Base-by-base conservation (phyloP, 64 coral and sea anemone species). In the Stichodactyla helianthus region DNA sequence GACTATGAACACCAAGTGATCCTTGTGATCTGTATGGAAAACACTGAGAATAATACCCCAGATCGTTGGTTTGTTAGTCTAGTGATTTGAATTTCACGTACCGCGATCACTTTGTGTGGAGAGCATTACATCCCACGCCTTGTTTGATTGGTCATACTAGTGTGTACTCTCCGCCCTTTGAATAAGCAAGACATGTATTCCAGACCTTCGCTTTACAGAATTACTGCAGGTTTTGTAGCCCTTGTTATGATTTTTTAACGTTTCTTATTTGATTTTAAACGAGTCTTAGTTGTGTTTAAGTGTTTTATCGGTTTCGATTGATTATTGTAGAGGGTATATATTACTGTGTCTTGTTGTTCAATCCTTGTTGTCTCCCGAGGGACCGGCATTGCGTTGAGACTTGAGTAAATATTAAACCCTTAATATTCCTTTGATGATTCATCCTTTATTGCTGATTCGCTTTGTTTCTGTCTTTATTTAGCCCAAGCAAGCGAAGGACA, bases 121-220 rank as follows among this genome's bases (percentile, higher is more conserved):
- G 23, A 74, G 27, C 22, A 74, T 31, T 19, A 31, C 68, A 74
- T 74, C 68, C 68, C 23, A 74, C 68, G 68, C 23, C 22, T 74
- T 74, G 23, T 74, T 74, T 74, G 22, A 74, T 74, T 74, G 68
- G 68, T 26, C 27, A 11, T 23, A 74, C 23, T 31, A 19, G 6
- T 74, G 20, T 10, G 23, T 74, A 74, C 11, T 58, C 27, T 74
- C 68, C 68, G 68, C 68, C 68, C 68, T 7, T 74, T 23, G 22
- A 31, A 74, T n/a, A 65, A 65, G 62, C 62, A 65, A 22, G 20
- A 74, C 68, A 74, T 74, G 68, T 74, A 74, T 74, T 74, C 68
- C 7, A 74, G 25, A 31, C 68, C 68, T 8, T 74, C 68, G 68
- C 12, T 74, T 74, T 74, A 74, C 68, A n/a, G 68, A 74, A 14